Evolutionary conservation across 2,113 vertebrate species (phyloP).

Genomic region (Talpa occidentalis): DNA sequence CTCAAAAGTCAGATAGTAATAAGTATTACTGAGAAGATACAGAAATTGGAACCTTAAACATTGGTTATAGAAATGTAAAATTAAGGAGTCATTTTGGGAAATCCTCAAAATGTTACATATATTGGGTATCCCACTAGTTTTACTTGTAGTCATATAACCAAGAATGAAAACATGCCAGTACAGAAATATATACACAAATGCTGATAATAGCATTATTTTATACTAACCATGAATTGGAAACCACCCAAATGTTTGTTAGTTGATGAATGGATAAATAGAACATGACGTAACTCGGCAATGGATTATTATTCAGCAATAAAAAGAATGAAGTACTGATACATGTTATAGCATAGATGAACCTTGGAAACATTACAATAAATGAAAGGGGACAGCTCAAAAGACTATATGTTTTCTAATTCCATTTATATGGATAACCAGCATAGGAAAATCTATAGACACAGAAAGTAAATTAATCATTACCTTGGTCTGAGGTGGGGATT

Average conservation of each 20-base stretch:
- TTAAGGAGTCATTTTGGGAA: not conserved
- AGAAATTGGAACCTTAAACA: not conserved
- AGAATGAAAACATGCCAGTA: not conserved
- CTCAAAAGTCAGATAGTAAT: not conserved
- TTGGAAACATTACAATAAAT: not conserved
- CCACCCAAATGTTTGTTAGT: not conserved
- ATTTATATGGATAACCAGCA: not conserved
- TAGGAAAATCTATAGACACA: not conserved
- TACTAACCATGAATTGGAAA: not conserved
- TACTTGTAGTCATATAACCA: not conserved
- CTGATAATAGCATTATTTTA: not conserved
- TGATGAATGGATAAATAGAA: not conserved
- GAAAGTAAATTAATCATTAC: not conserved
- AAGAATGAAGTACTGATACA: not conserved
- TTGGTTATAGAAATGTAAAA: not conserved
- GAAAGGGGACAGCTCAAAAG: not conserved
- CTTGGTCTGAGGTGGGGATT: not conserved
- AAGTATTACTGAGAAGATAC: not conserved
- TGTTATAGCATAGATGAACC: not conserved
- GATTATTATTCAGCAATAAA: not conserved
- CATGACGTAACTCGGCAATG: not conserved
- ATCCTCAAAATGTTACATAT: not conserved
- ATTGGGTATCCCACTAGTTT: not conserved
- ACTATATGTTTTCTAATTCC: not conserved
- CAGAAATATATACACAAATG: not conserved